Evolutionary conservation across 2,888 invertebrate genomes (phyloP).

Genomic region (Bellardia bayeri): DNA sequence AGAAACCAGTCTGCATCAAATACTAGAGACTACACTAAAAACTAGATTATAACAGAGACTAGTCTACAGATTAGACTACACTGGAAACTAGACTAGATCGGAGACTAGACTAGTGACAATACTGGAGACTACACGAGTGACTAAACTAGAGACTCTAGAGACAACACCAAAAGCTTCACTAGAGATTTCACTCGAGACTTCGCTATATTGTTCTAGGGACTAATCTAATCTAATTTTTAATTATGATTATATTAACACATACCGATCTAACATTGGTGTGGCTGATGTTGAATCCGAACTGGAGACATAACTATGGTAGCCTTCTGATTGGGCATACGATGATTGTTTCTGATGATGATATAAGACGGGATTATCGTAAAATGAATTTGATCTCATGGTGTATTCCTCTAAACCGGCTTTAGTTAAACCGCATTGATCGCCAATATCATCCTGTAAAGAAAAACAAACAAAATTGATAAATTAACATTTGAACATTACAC

Average conservation of each 20-base stretch:
- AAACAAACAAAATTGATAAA: conserved; percentile 51
- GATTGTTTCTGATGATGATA: conserved; percentile 89
- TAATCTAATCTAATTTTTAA: no score
- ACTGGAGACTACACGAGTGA: no score
- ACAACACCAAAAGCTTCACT: no score
- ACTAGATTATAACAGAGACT: no score
- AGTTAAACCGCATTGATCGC: conserved; percentile 85
- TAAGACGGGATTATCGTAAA: conserved; percentile 85
- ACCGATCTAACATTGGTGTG: conserved; percentile 91
- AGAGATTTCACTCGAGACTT: no score
- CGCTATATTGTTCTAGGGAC: no score
- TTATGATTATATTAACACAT: conserved; percentile 57
- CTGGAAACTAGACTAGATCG: no score
- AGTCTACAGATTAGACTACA: no score
- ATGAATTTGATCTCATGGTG: conserved; percentile 86
- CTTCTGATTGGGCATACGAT: conserved; percentile 91
- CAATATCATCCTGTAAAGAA: conserved; percentile 81
- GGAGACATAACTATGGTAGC: conserved; percentile 92
- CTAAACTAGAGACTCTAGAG: no score
- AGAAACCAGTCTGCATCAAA: no score
- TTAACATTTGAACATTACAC: conserved; percentile 31
- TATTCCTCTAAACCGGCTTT: conserved; percentile 90
- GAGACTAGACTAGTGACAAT: no score
- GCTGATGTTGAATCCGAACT: conserved; percentile 91
- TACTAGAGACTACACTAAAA: no score